Evolutionary conservation across 2,888 invertebrate species (phyloP), one percentile per base, ranked within the genome.

Genomic region (Chironomus tentans): DNA sequence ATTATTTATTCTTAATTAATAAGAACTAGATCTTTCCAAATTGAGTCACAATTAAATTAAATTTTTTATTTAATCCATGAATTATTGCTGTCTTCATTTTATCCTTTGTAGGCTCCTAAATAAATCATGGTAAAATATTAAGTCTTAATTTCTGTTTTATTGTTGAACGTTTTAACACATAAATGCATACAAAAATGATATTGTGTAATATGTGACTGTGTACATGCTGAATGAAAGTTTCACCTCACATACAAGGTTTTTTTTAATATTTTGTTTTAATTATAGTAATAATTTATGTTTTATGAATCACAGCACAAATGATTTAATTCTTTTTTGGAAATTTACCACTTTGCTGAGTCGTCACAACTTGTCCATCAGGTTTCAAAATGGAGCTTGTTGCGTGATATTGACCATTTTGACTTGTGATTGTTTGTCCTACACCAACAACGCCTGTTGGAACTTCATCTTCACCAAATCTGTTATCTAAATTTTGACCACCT

Each of bases 391-490:
- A 56, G n/a, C 68, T 28, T 12, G 68, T 74, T 3, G 13, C 6
- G 12, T 65, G 65, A 48, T 21, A 74, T 10, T 50, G 12, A 13
- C 74, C 74, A 47, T 65, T 74, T 22, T 24, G 18, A 48, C 74
- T 74, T 5, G 68, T 48, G 2, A 74, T 68, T 6, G 28, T 48
- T 47, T 65, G 65, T 10, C 21, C 13, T 38, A 21, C 38, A 15
- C 74, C 74, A 10, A 38, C 65, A 22, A 47, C 22, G 7, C 46
- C 68, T 22, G 21, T 47, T 21, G 73, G 73, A 22, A 28, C 28
- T 18, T 28, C 61, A 15, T 74, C 74, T 68, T 74, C 74, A 0
- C 74, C 74, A 22, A 74, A 74, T 68, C 74, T 18, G 68, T 74
- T 74, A 21, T 72, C 72, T 61, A 70, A 56, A 18, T 21, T 47